A percentile compares a stretch with the other conserved stretches of the same genome.
phyloP scores from a whole-genome alignment of 2,113 vertebrate genomes.

The Nematolebias whitei region DNA sequence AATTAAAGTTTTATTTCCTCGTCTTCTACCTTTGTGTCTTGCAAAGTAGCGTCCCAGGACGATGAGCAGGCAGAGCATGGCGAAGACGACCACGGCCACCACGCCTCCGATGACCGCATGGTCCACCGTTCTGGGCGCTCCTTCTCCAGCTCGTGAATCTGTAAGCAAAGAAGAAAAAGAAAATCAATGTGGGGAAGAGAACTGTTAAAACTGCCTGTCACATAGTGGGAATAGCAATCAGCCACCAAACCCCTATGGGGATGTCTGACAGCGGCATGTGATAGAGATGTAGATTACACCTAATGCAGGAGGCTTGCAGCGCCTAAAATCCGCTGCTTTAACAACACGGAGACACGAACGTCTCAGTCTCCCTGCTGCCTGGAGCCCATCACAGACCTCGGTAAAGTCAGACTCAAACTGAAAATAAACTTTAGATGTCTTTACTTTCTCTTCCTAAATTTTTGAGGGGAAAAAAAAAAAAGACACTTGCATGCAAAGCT shows the following conservation, averaged over 20 bases:
- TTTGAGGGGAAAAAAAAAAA: no score
- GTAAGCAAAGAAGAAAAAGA: conserved; percentile 45
- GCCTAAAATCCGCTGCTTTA: conserved; percentile 2
- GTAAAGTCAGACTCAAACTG: not conserved
- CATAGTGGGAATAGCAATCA: not conserved
- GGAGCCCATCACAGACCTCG: conserved; percentile 1
- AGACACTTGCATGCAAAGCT: not conserved
- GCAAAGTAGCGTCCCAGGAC: conserved; percentile 97
- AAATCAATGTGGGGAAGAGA: conserved; percentile 7
- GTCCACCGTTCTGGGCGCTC: conserved; percentile 91
- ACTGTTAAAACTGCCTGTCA: conserved; percentile 1
- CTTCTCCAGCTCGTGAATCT: conserved; percentile 96
- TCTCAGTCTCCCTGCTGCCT: not conserved
- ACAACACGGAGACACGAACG: not conserved
- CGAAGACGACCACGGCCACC: conserved; percentile 97
- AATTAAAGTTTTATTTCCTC: not conserved
- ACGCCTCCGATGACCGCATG: conserved; percentile 97
- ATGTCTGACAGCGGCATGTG: conserved; percentile 18
- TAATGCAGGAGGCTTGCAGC: conserved; percentile 6
- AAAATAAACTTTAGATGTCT: not conserved
- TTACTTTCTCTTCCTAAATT: not conserved
- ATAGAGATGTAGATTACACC: conserved; percentile 17
- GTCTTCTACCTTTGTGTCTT: conserved; percentile 93
- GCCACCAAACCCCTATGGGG: conserved; percentile 1
- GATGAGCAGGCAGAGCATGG: conserved; percentile 98